Base-by-base conservation (phyloP, 2,113 vertebrate genomes). In the Passer domesticus region DNA sequence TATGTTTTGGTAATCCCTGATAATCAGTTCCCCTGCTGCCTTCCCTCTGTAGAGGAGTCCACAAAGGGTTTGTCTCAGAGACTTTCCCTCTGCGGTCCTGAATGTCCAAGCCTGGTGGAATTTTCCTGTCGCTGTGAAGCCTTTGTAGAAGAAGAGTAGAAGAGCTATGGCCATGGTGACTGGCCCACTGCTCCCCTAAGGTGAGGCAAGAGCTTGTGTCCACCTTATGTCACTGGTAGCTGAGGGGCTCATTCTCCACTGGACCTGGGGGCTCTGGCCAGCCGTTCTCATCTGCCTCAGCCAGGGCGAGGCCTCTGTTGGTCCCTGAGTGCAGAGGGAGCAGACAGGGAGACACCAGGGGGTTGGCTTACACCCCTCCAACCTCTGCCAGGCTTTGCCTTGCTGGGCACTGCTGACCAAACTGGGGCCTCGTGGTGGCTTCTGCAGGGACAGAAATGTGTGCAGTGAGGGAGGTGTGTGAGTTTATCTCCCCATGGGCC, bases 361-460 rank as follows among this genome's bases (percentile, higher is more conserved):
- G 21, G 15, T 5, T 72, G 53, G 35, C 20, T 33, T 25, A 6
- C 13, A 16, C 7, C 6, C 52, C 59, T 83, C 27, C 53, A 47
- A 49, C 46, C 82, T 70, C 67, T 67, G 58, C 44, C 77, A 33
- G 66, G 16, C 35, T 74, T 55, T 41, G 31, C 52, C 49, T 55
- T 8, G 1, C 30, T 37, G 69, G 35, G 39, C 19, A 13, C 33
- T 49, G 39, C 55, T 87, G 56, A 5, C 47, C 75, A 22, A 11
- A 11, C 4, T 0, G 2, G 64, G 21, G 31, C 46, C 19, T 43
- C 11, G 11, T 33, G 68, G 43, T 0, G 0, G n/a, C 33, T 86
- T 50, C 46, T 66, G 49, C 1, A 0, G 0, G 8, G n/a, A 22
- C 67, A 25, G 70, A 52, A 88, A 37, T 11, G 25, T 53, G 19